Evolutionary conservation across 2,113 vertebrate species (phyloP).

Genomic region (Ovis canadensis): DNA sequence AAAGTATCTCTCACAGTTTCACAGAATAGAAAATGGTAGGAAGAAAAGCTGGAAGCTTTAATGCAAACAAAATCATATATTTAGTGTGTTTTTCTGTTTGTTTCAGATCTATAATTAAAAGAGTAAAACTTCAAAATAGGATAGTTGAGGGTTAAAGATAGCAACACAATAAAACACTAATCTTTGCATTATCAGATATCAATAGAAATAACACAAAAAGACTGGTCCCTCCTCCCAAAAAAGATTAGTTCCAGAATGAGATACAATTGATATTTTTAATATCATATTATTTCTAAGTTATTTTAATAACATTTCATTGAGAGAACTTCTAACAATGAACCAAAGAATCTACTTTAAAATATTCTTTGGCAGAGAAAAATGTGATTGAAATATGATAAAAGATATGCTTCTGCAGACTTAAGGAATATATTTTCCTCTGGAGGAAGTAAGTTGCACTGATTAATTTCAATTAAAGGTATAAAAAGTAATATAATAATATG

Average conservation of each 20-base stretch:
- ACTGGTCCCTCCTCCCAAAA: neutral
- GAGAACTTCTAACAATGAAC: conserved; percentile 27
- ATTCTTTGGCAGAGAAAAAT: neutral
- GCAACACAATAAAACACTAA: neutral
- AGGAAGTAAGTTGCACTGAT: neutral
- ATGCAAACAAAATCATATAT: neutral
- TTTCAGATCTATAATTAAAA: neutral
- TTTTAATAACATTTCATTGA: conserved; percentile 10
- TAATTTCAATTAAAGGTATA: neutral
- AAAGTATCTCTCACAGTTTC: neutral
- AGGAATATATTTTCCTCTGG: neutral
- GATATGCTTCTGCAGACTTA: conserved; percentile 43
- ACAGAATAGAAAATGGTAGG: neutral
- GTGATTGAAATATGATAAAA: conserved; percentile 36
- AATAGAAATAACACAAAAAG: neutral
- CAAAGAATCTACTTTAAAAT: neutral
- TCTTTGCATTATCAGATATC: neutral
- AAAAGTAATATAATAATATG: neutral
- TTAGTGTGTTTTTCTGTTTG: neutral
- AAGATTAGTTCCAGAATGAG: neutral
- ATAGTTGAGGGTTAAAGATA: neutral
- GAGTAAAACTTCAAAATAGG: neutral
- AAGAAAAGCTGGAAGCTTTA: neutral
- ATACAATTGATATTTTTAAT: neutral
- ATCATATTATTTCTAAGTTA: neutral